Evolutionary conservation across 2,113 vertebrate genomes (phyloP).

Genomic region (Mirza zaza): DNA sequence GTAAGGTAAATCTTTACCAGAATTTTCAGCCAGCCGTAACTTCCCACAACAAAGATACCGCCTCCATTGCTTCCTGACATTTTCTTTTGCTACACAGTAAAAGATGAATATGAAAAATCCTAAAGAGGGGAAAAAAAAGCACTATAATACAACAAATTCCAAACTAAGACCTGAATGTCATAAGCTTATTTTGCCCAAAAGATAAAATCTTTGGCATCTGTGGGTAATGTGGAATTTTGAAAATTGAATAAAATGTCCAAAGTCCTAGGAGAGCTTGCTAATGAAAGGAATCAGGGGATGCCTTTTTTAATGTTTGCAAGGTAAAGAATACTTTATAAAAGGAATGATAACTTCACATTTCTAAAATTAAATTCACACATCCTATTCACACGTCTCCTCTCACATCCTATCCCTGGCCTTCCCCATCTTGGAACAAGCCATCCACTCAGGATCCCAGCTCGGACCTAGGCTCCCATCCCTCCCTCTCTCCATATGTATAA

Average conservation of each 20-base stretch:
- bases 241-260: constrained; percentile 1
- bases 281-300: background rate
- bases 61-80: constrained; percentile 94
- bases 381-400: background rate
- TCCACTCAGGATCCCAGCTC: background rate
- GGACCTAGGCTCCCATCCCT: background rate
- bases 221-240: constrained; percentile 23
- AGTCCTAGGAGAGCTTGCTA: constrained; percentile 34
- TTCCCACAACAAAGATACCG: constrained; percentile 95
- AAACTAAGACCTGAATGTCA: constrained; percentile 1
- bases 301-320: background rate
- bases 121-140: constrained; percentile 73
- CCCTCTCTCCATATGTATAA: background rate
- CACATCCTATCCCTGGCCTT: background rate
- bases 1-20: constrained; percentile 84
- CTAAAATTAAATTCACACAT: background rate
- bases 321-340: background rate
- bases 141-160: constrained; percentile 34
- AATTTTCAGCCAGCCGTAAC: constrained; percentile 92
- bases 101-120: constrained; percentile 97
- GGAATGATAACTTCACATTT: constrained; percentile 12
- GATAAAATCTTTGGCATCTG: constrained; percentile 33
- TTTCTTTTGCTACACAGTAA: constrained; percentile 95
- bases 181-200: constrained; percentile 39
- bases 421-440: background rate